These are phyloP conservation scores for Microtus montanus DNA, from an alignment of 2,113 vertebrate species.

Conservation along the genomic window DNA sequence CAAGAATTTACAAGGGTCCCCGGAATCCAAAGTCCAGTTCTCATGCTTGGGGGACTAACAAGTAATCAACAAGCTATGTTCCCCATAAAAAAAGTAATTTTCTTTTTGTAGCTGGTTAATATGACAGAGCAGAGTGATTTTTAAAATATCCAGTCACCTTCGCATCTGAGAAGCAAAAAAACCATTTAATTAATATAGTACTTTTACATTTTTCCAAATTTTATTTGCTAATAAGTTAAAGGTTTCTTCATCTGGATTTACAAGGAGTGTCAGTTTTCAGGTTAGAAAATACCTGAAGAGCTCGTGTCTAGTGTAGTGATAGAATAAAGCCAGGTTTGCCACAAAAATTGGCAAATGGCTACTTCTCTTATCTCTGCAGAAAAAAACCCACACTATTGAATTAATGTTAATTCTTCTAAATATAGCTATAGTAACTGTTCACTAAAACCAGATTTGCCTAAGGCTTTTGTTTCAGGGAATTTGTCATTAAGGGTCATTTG, in stretches of 20 bases:
- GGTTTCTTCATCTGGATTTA: background rate
- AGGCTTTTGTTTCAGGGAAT: background rate
- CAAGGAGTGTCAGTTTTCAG: background rate
- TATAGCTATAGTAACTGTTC: background rate
- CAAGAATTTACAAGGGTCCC: background rate
- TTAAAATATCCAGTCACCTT: background rate
- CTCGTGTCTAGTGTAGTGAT: background rate
- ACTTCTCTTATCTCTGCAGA: background rate
- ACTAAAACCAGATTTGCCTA: background rate
- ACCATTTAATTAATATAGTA: background rate
- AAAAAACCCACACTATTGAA: background rate
- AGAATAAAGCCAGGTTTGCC: background rate
- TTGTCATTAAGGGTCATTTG: background rate
- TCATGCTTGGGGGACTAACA: background rate
- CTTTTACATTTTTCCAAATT: background rate
- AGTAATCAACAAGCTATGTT: background rate
- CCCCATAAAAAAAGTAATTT: background rate
- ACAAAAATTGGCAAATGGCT: background rate
- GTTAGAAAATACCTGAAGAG: background rate
- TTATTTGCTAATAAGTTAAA: conserved; percentile 4
- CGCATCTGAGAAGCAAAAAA: background rate
- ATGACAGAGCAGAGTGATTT: background rate
- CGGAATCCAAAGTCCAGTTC: background rate
- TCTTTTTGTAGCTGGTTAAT: background rate
- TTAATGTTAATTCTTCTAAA: background rate